Base-by-base conservation (phyloP, 2,113 vertebrate species). In the Aramus guarauna region DNA sequence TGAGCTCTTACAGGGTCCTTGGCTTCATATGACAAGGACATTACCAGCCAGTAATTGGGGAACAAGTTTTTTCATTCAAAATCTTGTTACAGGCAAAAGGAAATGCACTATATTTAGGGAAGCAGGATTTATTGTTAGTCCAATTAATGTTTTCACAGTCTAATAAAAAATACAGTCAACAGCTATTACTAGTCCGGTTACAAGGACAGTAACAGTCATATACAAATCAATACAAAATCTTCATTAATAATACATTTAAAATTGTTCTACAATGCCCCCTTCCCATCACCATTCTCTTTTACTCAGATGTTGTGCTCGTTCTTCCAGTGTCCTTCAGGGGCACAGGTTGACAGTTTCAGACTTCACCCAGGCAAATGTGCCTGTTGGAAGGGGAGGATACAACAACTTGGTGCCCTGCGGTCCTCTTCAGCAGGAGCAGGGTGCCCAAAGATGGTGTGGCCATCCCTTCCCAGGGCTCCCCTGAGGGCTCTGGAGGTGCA, bases 401-500 rank as follows among this genome's bases (percentile, higher is more conserved):
- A 76, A 29, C 5, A 72, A 24, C 6, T n/a, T 43, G 8, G 16
- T 68, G 6, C 2, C 23, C 23, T 39, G 14, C 1, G 7, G 22
- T 52, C 27, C 30, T 41, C 11, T 43, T 15, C 1, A 2, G 50
- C 0, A 53, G 13, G 5, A 85, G 7, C 14, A 37, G 4, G 6
- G 3, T 94, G 14, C 6, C 4, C 15, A 41, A 1, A 5, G 12
- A 8, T 77, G 16, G 19, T 39, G 50, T 0, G 2, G 13, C 29
- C 11, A 15, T 4, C 18, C 93, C 22, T 36, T 45, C 5, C 17
- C 4, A 0, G 6, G 9, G 3, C 1, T 43, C 0, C 11, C 20
- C 4, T 9, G 56, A 9, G 7, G 15, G 1, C 4, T 43, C 53
- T 47, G 24, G 19, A 30, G 5, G 8, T 58, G 16, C 17, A 17